Evolutionary conservation across 2,888 invertebrate genomes (phyloP).

Genomic region (Theristus sp.): DNA sequence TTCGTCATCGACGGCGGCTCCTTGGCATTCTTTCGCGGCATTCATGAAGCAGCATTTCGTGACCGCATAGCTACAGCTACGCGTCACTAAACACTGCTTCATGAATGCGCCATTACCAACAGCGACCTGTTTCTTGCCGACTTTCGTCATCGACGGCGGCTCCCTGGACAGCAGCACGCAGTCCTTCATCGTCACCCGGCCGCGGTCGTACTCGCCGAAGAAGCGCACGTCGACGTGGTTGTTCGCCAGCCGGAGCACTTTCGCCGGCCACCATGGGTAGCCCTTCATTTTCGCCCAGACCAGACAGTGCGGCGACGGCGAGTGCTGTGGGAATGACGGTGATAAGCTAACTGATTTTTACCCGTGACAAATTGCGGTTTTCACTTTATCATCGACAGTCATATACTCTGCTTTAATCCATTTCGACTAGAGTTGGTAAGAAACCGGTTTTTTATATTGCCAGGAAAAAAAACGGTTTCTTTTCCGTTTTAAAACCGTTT

Average conservation of each 20-base stretch:
- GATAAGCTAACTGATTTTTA: background rate
- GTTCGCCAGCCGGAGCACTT: slow-evolving; percentile 32
- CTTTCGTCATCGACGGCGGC: slow-evolving; percentile 39
- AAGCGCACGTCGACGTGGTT: slow-evolving; percentile 62
- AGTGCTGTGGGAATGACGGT: background rate
- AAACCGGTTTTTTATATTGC: too few relatives aligned
- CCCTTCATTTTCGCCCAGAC: slow-evolving; percentile 93
- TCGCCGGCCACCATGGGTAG: slow-evolving; percentile 93
- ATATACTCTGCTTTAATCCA: too few relatives aligned
- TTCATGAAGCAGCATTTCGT: too few relatives aligned
- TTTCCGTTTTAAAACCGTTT: too few relatives aligned
- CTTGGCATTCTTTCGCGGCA: too few relatives aligned
- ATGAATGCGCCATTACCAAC: background rate
- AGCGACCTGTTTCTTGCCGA: slow-evolving; percentile 32
- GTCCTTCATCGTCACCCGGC: slow-evolving; percentile 62
- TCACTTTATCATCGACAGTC: too few relatives aligned
- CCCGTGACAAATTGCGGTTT: too few relatives aligned
- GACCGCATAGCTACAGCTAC: too few relatives aligned
- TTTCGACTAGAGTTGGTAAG: too few relatives aligned
- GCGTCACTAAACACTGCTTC: too few relatives aligned
- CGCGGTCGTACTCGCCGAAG: slow-evolving; percentile 77
- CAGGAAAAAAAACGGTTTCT: too few relatives aligned
- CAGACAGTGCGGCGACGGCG: slow-evolving; percentile 59
- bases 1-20: too few relatives aligned
- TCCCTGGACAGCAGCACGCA: slow-evolving; percentile 62